Evolutionary conservation across 1,140 invertebrate genomes (phyloP).

Genomic region (Cherax destructor): DNA sequence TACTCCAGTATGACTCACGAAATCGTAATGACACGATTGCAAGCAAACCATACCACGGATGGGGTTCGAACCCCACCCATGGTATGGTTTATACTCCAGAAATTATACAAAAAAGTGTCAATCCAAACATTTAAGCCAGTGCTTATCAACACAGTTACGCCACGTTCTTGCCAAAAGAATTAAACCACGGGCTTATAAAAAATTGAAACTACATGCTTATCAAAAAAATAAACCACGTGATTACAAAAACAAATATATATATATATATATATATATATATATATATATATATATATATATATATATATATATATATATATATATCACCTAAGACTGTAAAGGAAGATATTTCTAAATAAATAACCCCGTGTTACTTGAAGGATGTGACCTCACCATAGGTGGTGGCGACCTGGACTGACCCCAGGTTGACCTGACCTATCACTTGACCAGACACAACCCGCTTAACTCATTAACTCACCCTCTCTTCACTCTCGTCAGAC

Average conservation of each 20-base stretch:
- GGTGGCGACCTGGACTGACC: constrained; percentile 28
- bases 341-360: background rate
- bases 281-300: constrained; percentile 30
- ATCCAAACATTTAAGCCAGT: too few relatives aligned
- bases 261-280: constrained; percentile 20
- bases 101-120: too few relatives aligned
- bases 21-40: too few relatives aligned
- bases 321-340: background rate
- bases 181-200: too few relatives aligned
- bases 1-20: too few relatives aligned
- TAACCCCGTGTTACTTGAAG: background rate
- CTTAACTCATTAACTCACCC: constrained; percentile 54
- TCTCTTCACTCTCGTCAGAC: background rate
- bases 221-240: too few relatives aligned
- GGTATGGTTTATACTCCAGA: too few relatives aligned
- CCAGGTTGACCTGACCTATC: constrained; percentile 51
- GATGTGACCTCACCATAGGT: constrained; percentile 38
- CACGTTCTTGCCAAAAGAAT: too few relatives aligned
- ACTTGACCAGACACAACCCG: constrained; percentile 52
- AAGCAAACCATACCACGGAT: too few relatives aligned
- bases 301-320: constrained; percentile 28
- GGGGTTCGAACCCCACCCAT: too few relatives aligned
- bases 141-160: too few relatives aligned
- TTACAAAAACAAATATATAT: background rate
- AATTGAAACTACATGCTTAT: too few relatives aligned